Evolutionary conservation across 23 tunicate species (phyloP).

Genomic region (Phallusia fumigata): DNA sequence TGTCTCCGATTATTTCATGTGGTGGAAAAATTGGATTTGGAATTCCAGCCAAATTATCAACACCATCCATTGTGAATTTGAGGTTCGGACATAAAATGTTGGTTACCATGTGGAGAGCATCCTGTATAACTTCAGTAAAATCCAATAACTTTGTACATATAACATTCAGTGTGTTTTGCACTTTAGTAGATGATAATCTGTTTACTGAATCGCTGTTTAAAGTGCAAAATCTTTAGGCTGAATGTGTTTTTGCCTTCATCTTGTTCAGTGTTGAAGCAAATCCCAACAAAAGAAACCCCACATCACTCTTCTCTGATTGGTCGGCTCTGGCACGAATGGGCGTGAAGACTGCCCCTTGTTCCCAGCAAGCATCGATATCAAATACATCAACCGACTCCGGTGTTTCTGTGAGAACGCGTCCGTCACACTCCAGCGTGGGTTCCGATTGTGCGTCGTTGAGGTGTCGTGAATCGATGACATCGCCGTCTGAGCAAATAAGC

Average conservation of each 20-base stretch:
- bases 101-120: too few species aligned
- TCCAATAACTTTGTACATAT: too few species aligned
- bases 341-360: neutral
- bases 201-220: too few species aligned
- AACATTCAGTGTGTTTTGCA: too few species aligned
- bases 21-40: slow-evolving; percentile 15
- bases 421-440: neutral
- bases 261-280: neutral
- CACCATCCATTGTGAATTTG: slow-evolving; percentile 19
- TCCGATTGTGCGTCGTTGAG: neutral
- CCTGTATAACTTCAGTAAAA: too few species aligned
- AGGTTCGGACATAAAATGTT: neutral
- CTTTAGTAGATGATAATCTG: too few species aligned
- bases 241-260: neutral
- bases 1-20: slow-evolving; percentile 23
- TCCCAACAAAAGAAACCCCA: neutral
- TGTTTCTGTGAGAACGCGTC: neutral
- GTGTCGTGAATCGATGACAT: neutral
- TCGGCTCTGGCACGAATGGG: neutral
- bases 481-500: neutral
- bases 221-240: too few species aligned
- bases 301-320: neutral
- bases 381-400: neutral
- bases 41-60: slow-evolving; percentile 4
- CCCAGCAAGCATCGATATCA: neutral